Evolutionary conservation across 2,888 invertebrate species (phyloP), one percentile per base, ranked within the genome.

Genomic region (Steromphala cineraria): DNA sequence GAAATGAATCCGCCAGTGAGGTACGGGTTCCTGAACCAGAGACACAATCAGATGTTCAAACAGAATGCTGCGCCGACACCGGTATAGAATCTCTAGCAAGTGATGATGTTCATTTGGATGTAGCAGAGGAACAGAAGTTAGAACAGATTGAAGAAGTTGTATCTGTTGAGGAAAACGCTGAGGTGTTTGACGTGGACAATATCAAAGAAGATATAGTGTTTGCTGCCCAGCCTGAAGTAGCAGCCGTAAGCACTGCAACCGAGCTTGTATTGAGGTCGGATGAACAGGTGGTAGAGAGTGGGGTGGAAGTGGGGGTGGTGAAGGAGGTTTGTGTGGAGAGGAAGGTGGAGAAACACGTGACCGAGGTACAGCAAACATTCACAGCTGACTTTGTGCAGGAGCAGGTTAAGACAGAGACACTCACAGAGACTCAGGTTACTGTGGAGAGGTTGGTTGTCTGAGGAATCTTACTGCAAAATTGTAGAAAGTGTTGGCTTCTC

Each of bases 1-100:
- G 83, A 4, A 83, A 85, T 13, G 83, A 85, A 53, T 85, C 85
- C 2, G 74, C 81, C 46, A 75, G 79, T 55, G 67, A 71, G 67
- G 52, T 40, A 5, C 46, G 24, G 7, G 52, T 52, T 24, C 46
- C 40, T 21, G 67, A 67, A 28, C 36, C 28, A 19, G 24, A 67
- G 46, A 46, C 46, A 46, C 46, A 46, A 46, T 46, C 46, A 19
- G 75, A 75, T 13, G 75, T 75, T 19, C 46, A 75, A 17, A 52
- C 75, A 52, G 75, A 75, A 46, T 40, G 40, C 24, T 75, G 24
- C 21, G 53, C 52, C 2, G 75, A 75, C 52, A 75, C 75, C 7
- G 75, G 75, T 13, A 75, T 52, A 13, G 75, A 75, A 17, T 75
- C 75, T 24, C 19, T 75, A 36, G 28, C 62, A 28, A 75, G 75